These are phyloP conservation scores for Megalonaias nervosa DNA, from an alignment of 1,140 invertebrate species.

Conservation along the genomic window DNA sequence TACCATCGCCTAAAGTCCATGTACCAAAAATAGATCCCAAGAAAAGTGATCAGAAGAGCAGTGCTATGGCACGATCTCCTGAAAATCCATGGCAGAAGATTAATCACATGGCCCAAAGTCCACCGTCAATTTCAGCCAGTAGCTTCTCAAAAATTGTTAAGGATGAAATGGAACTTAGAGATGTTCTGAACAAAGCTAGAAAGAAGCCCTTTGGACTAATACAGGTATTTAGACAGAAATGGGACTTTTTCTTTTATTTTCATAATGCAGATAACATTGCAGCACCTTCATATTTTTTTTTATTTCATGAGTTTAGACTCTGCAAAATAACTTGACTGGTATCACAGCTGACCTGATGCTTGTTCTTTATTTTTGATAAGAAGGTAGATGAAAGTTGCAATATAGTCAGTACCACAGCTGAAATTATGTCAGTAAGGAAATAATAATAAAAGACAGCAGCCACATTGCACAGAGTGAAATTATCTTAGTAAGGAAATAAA, in stretches of 20 bases:
- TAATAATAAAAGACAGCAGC: no score
- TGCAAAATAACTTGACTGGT: background rate
- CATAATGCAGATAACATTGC: background rate
- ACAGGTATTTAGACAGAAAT: constrained; percentile 71
- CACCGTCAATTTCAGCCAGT: constrained; percentile 21
- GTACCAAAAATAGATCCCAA: background rate
- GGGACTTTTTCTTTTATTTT: no score
- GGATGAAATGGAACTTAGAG: constrained; percentile 59
- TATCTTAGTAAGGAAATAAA: no score
- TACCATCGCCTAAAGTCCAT: constrained; percentile 36
- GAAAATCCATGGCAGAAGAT: constrained; percentile 48
- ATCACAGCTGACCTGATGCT: background rate
- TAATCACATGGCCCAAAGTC: constrained; percentile 12
- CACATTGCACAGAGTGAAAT: no score
- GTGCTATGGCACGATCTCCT: background rate
- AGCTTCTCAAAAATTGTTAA: constrained; percentile 62
- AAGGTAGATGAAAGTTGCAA: background rate
- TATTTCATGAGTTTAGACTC: background rate
- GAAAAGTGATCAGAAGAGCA: no score
- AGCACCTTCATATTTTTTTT: background rate
- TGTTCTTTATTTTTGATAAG: background rate
- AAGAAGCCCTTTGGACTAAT: constrained; percentile 76
- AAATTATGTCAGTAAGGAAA: no score
- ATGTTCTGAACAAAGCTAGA: constrained; percentile 43
- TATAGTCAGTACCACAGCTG: no score